These are phyloP conservation scores for Mesocricetus auratus DNA, from an alignment of 2,113 vertebrate genomes.

Conservation along the genomic window DNA sequence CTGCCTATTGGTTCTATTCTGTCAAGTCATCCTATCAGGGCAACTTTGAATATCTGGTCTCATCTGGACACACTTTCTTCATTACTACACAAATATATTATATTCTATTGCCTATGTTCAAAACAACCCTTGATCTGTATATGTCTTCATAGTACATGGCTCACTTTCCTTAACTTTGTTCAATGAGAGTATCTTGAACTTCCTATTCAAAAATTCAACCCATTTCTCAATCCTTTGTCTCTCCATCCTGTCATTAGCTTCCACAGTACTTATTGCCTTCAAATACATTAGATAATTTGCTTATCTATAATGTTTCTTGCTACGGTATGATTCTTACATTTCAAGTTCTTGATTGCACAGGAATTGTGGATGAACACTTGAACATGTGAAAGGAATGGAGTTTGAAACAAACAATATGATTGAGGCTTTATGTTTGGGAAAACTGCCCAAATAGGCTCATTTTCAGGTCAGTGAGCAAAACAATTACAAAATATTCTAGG, in stretches of 20 bases:
- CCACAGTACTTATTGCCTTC: neutral
- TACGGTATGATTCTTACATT: conserved; percentile 31
- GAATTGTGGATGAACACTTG: neutral
- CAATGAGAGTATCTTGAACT: neutral
- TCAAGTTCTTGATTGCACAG: neutral
- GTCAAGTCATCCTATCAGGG: neutral
- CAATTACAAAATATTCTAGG: conserved; percentile 13
- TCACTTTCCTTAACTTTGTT: neutral
- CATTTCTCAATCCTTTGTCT: neutral
- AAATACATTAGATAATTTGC: neutral
- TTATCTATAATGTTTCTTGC: neutral
- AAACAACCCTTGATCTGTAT: neutral
- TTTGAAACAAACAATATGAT: conserved; percentile 22
- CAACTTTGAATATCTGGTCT: neutral
- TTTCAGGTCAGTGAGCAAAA: conserved; percentile 14
- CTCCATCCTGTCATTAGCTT: neutral
- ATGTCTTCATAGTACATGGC: neutral
- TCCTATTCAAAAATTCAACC: neutral
- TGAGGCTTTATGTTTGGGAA: neutral
- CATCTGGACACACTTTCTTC: neutral
- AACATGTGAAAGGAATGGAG: neutral
- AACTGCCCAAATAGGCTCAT: conserved; percentile 2
- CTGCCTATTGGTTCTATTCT: neutral
- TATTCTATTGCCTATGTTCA: neutral
- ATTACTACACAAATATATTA: neutral